Conservation (phyloP, 2,888 invertebrate genomes). For the Ischnus inquisitorius region DNA sequence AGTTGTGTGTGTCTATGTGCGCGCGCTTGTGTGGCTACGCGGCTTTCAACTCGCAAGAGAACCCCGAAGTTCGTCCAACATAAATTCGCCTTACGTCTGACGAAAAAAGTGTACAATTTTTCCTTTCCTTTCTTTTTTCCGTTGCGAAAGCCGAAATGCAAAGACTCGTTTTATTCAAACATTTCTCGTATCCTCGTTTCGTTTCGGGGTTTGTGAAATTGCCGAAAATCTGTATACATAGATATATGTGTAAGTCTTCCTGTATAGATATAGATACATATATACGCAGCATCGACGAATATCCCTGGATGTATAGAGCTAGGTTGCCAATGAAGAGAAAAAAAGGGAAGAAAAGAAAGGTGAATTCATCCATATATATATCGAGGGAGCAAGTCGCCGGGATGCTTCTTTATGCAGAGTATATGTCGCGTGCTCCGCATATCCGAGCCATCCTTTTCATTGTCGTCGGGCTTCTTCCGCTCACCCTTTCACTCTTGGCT, state of each 20-base stretch:
- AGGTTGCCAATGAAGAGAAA: slow-evolving; percentile 6
- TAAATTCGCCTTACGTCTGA: neutral
- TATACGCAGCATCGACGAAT: neutral
- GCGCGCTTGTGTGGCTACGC: no score
- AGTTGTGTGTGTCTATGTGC: neutral
- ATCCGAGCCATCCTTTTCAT: slow-evolving; percentile 63
- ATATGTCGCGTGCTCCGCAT: slow-evolving; percentile 64
- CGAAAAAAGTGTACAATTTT: neutral
- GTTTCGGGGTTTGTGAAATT: neutral
- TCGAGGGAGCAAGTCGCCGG: slow-evolving; percentile 8
- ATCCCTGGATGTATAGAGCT: neutral
- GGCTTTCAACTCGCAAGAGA: no score
- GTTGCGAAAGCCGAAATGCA: neutral
- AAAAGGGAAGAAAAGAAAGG: neutral
- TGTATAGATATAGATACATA: no score
- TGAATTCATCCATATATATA: slow-evolving; percentile 12
- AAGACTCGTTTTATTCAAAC: slow-evolving; percentile 3
- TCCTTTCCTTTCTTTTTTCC: neutral
- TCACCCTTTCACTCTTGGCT: slow-evolving; percentile 16
- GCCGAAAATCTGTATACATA: neutral
- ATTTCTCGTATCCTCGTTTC: neutral
- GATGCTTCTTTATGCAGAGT: slow-evolving; percentile 27
- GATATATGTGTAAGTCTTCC: neutral
- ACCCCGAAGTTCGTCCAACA: neutral
- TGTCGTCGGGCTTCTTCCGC: slow-evolving; percentile 37